These are phyloP conservation scores for Resseliella maxima DNA, from an alignment of 2,888 invertebrate genomes.

Conservation along the genomic window DNA sequence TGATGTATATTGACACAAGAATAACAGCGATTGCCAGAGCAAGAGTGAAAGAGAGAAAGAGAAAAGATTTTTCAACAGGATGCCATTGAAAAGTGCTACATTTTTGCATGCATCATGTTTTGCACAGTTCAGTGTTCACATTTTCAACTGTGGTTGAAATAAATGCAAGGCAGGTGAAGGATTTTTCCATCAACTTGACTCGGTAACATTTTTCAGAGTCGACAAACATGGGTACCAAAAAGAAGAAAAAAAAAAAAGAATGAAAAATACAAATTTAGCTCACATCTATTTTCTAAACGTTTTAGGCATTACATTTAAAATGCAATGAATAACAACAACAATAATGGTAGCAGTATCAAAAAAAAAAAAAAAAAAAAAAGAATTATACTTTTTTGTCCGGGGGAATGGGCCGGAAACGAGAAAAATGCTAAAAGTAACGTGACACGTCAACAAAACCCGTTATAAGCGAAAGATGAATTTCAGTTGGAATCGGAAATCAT, in stretches of 20 bases:
- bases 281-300: not conserved
- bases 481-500: too few species aligned
- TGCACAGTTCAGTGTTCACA: too few species aligned
- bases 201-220: too few species aligned
- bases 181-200: not conserved
- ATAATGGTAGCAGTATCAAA: too few species aligned
- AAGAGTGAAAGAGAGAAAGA: too few species aligned
- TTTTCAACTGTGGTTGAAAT: not conserved
- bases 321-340: not conserved
- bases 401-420: too few species aligned
- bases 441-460: too few species aligned
- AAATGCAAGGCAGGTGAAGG: not conserved
- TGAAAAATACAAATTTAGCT: not conserved
- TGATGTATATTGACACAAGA: not conserved
- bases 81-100: not conserved
- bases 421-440: too few species aligned
- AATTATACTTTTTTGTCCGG: too few species aligned
- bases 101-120: not conserved
- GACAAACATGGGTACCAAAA: too few species aligned
- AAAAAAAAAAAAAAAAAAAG: not conserved
- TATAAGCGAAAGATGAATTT: too few species aligned
- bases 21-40: not conserved
- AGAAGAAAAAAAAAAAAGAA: too few species aligned
- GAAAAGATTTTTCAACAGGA: not conserved
- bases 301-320: not conserved